Evolutionary conservation across 2,797 vertebrate species (phyloP), one percentile per base, ranked within the genome.

Genomic region (Sparus aurata): DNA sequence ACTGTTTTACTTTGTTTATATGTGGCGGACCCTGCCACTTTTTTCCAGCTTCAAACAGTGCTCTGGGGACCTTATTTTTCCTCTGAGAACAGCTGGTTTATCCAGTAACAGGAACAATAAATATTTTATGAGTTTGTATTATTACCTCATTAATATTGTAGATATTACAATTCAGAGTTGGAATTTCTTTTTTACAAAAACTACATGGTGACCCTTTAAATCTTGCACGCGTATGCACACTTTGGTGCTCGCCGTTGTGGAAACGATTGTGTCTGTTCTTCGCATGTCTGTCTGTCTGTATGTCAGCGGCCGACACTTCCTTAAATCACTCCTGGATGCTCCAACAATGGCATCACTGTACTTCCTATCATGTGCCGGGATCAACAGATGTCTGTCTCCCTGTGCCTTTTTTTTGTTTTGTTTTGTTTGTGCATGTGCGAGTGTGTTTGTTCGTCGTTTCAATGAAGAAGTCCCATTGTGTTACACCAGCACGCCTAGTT

Each of bases 271-370:
- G 49, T 70, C 17, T 69, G 47, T 72, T 69, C 66, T 18, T 65
- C 73, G 69, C 71, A 55, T 73, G 68, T 71, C 54, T 66, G 69
- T 91, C 90, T n/a, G n/a, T n/a, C n/a, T n/a, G n/a, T n/a, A n/a
- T 90, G 82, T 93, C 85, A 75, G 73, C 70, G n/a, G 9, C 38
- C 43, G 70, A 77, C 83, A 57, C 87, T 80, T 88, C 79, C 73
- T 59, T 58, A 73, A 79, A 82, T 92, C 83, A 71, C 83, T 77
- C 67, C 67, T 79, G 77, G 80, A 85, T 90, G 22, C 60, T 85
- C 70, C 49, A 79, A 93, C 92, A 93, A 92, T 83, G 84, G 79
- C 85, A 82, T 85, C 89, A 81, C 85, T 93, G 89, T 93, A 27
- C 18, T 43, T 81, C 74, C 69, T 85, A 78, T 90, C 83, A 46